Conservation (phyloP, 1,140 invertebrate species). For the Oryctes rhinoceros region DNA sequence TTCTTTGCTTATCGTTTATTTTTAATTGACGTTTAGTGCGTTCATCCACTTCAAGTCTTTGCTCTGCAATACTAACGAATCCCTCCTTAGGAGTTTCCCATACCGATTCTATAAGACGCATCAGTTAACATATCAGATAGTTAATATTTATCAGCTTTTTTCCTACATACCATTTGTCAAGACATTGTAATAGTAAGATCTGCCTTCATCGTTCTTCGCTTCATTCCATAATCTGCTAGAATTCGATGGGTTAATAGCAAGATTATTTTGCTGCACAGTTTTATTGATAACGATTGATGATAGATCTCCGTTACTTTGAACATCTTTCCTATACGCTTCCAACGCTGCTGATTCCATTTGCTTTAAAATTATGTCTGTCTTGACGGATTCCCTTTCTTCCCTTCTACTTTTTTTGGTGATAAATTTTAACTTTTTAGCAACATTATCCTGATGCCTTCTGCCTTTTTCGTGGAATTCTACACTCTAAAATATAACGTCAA, state of each 20-base stretch:
- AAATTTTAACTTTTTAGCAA: slow-evolving; percentile 84
- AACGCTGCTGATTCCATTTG: slow-evolving; percentile 91
- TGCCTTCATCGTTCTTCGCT: slow-evolving; percentile 70
- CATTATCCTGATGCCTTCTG: slow-evolving; percentile 93
- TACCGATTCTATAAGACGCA: slow-evolving; percentile 64
- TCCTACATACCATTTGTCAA: slow-evolving; percentile 85
- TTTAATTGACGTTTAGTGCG: slow-evolving; percentile 63
- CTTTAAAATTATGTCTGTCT: slow-evolving; percentile 81
- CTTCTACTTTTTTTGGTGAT: slow-evolving; percentile 85
- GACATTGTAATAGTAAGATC: slow-evolving; percentile 83
- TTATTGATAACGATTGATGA: slow-evolving; percentile 62
- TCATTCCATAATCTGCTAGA: slow-evolving; percentile 43
- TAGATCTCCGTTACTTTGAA: slow-evolving; percentile 76
- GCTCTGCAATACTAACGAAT: slow-evolving; percentile 70
- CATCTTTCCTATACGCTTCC: slow-evolving; percentile 83
- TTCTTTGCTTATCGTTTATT: slow-evolving; percentile 64
- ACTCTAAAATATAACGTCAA: slow-evolving; percentile 69
- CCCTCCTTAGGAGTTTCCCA: slow-evolving; percentile 74
- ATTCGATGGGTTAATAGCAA: slow-evolving; percentile 44
- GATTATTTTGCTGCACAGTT: slow-evolving; percentile 59
- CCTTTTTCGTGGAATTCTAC: slow-evolving; percentile 96
- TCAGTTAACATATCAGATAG: background rate
- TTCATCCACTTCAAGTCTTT: slow-evolving; percentile 63
- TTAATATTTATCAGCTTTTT: slow-evolving; percentile 68
- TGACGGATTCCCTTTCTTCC: slow-evolving; percentile 77